Percentiles rank a stretch among this genome's conserved stretches.
Evolutionary conservation across 2,888 invertebrate species (phyloP).

Genomic region (Xanthorhoe spadicearia): DNA sequence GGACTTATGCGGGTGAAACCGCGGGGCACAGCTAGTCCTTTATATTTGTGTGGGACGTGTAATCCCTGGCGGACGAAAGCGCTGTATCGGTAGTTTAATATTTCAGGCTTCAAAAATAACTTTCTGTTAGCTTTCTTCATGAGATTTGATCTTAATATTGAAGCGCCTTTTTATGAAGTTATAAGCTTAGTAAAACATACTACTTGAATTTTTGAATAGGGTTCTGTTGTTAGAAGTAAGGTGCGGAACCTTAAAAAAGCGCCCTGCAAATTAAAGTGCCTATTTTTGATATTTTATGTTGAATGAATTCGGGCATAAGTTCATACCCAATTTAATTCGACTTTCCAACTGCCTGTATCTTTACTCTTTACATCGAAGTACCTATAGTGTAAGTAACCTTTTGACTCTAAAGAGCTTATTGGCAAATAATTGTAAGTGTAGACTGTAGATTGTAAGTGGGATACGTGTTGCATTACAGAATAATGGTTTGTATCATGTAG

Average conservation of each 20-base stretch:
- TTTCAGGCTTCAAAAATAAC: neutral
- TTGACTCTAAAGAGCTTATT: constrained; percentile 23
- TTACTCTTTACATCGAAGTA: constrained; percentile 3
- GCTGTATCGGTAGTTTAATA: neutral
- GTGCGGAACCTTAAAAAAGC: too few species aligned
- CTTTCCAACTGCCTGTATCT: neutral
- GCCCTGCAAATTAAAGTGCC: too few species aligned
- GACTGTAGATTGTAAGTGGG: constrained; percentile 4
- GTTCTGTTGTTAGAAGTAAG: too few species aligned
- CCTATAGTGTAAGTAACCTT: constrained; percentile 17
- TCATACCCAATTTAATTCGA: too few species aligned
- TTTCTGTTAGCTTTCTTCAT: neutral
- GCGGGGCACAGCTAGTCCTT: neutral
- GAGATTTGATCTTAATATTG: neutral
- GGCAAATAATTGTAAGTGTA: too few species aligned
- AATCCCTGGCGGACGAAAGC: neutral
- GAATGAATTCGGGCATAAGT: too few species aligned
- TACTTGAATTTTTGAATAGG: too few species aligned
- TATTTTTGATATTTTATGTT: too few species aligned
- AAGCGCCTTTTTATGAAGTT: too few species aligned
- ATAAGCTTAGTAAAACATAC: too few species aligned
- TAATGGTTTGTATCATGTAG: neutral
- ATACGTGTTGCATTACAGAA: neutral
- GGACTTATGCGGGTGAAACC: too few species aligned
- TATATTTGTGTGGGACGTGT: neutral